phyloP scores from a whole-genome alignment of 2,797 vertebrate species.

The Schizopygopsis malacanthus region DNA sequence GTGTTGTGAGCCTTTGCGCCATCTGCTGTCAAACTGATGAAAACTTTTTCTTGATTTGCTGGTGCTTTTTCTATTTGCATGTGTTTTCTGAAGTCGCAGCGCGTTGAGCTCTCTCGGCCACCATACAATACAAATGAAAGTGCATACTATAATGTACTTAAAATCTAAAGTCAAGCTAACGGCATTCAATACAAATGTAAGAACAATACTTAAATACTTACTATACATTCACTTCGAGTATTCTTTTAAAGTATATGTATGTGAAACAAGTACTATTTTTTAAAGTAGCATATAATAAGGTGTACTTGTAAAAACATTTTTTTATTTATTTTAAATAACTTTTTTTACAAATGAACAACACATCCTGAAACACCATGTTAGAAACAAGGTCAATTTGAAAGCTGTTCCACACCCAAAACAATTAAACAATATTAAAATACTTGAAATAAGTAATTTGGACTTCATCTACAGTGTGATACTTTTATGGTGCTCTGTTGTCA shows the following conservation, averaged over 20 bases:
- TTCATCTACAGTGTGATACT: neutral
- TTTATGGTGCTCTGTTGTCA: neutral
- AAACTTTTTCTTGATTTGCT: too few relatives aligned
- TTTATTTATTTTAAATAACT: too few relatives aligned
- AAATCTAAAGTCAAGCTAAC: neutral
- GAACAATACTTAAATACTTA: neutral
- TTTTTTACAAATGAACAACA: neutral
- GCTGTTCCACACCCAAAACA: neutral
- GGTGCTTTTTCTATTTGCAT: too few relatives aligned
- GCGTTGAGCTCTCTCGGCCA: too few relatives aligned
- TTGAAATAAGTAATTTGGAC: neutral
- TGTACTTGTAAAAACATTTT: too few relatives aligned
- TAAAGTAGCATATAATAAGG: too few relatives aligned
- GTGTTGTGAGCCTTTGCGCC: too few relatives aligned
- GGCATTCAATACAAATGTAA: neutral
- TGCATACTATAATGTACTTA: neutral
- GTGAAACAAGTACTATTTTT: too few relatives aligned
- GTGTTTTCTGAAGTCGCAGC: too few relatives aligned
- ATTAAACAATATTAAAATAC: neutral
- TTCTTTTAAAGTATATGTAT: neutral
- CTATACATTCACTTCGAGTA: neutral
- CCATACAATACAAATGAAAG: neutral
- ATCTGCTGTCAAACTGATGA: too few relatives aligned
- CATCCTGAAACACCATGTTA: neutral
- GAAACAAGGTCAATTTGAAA: neutral